A percentile compares a stretch with the other conserved stretches of the same genome.
Conservation (phyloP, 2,888 invertebrate species). For the Rhagophthalmus giganteus region DNA sequence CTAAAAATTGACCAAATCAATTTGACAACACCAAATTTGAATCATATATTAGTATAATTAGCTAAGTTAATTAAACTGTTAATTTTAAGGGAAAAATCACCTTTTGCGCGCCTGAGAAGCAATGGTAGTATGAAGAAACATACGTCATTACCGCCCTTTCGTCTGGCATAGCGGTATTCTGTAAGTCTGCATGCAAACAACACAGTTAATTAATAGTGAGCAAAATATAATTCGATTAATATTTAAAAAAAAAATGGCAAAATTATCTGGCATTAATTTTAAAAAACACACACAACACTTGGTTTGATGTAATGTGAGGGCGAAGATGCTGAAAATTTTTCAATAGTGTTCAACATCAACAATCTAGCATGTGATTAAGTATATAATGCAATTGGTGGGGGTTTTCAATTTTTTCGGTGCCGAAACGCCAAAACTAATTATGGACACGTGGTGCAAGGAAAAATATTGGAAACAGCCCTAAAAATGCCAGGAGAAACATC, state of each 20-base stretch:
- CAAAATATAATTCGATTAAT: constrained; percentile 3
- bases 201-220: constrained; percentile 28
- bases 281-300: constrained; percentile 8
- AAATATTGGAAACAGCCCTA: no score
- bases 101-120: constrained; percentile 99
- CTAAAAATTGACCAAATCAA: constrained; percentile 59
- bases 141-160: constrained; percentile 99
- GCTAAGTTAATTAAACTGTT: constrained; percentile 24
- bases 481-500: no score
- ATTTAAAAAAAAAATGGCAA: not conserved
- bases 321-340: no score
- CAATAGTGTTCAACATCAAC: no score
- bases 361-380: no score
- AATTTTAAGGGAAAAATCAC: constrained; percentile 61
- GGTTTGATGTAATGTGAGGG: constrained; percentile 1
- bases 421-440: no score
- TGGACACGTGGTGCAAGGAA: no score
- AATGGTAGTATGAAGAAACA: constrained; percentile 99
- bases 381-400: not conserved
- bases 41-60: constrained; percentile 6
- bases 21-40: not conserved
- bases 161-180: constrained; percentile 98
- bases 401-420: no score
- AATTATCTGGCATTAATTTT: constrained; percentile 1
- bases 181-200: constrained; percentile 77